phyloP scores from a whole-genome alignment of 2,113 vertebrate species.

The Sialia sialis region DNA sequence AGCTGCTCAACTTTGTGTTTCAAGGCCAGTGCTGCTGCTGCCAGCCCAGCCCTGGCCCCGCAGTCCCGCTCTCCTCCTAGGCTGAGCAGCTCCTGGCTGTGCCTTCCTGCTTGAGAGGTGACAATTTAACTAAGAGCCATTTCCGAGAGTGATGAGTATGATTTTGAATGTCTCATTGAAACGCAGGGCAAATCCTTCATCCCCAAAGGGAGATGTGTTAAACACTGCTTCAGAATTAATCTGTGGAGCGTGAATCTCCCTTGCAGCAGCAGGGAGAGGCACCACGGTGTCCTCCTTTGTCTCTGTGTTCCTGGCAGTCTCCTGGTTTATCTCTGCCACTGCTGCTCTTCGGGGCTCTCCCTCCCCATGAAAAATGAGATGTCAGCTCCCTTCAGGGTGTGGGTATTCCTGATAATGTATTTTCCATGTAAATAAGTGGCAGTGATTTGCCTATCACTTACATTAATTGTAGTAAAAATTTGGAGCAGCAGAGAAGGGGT shows the following conservation, averaged over 20 bases:
- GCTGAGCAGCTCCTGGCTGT: background rate
- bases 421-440: background rate
- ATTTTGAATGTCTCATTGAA: conserved; percentile 35
- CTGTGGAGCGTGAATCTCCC: background rate
- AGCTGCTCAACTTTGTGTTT: background rate
- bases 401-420: background rate
- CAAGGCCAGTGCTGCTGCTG: background rate
- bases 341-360: background rate
- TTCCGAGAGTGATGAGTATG: background rate
- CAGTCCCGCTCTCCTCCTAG: background rate
- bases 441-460: background rate
- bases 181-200: conserved; percentile 3
- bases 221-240: conserved; percentile 31
- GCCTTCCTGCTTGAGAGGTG: background rate
- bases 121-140: background rate
- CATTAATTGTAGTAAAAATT: background rate
- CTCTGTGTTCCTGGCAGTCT: background rate
- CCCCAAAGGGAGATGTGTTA: conserved; percentile 4
- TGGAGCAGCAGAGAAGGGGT: background rate
- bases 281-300: background rate
- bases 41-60: fast-evolving
- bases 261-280: background rate
- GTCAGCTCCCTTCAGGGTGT: background rate
- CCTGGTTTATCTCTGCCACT: conserved; percentile 1
- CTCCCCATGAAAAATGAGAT: background rate